phyloP scores from a whole-genome alignment of 2,888 invertebrate genomes.

The Glyphotaelius pellucidus region DNA sequence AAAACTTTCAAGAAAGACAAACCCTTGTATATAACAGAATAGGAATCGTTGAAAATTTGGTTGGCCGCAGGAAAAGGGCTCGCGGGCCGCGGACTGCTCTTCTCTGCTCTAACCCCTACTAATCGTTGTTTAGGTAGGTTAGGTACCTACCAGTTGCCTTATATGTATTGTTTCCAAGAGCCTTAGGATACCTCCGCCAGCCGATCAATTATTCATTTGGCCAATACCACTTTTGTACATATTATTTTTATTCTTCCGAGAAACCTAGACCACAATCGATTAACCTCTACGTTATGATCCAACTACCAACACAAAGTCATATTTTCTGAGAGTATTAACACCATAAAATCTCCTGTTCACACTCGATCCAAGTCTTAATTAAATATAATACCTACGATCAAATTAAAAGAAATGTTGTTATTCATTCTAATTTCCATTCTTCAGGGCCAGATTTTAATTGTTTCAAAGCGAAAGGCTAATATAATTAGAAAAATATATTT shows the following conservation, averaged over 20 bases:
- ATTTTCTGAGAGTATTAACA: not conserved
- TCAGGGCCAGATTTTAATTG: not conserved
- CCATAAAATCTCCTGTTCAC: no score
- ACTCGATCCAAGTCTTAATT: no score
- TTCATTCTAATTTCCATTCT: not conserved
- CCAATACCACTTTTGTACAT: not conserved
- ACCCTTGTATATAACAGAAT: no score
- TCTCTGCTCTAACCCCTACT: not conserved
- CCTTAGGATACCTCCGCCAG: not conserved
- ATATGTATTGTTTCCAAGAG: not conserved
- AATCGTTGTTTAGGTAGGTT: not conserved
- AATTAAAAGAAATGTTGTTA: not conserved
- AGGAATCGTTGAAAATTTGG: no score
- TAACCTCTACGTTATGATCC: not conserved
- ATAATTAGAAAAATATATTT: not conserved
- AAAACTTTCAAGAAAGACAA: no score
- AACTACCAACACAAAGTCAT: not conserved
- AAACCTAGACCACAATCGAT: not conserved
- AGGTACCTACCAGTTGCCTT: not conserved
- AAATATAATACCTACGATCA: no score
- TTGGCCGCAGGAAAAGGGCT: no score
- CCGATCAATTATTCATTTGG: not conserved
- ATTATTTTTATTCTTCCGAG: not conserved
- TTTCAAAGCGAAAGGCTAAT: not conserved
- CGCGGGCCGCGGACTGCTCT: no score